A percentile compares a stretch with the other conserved stretches of the same genome.
Conservation (phyloP, 2,888 invertebrate species). For the Boloria euphrosyne region DNA sequence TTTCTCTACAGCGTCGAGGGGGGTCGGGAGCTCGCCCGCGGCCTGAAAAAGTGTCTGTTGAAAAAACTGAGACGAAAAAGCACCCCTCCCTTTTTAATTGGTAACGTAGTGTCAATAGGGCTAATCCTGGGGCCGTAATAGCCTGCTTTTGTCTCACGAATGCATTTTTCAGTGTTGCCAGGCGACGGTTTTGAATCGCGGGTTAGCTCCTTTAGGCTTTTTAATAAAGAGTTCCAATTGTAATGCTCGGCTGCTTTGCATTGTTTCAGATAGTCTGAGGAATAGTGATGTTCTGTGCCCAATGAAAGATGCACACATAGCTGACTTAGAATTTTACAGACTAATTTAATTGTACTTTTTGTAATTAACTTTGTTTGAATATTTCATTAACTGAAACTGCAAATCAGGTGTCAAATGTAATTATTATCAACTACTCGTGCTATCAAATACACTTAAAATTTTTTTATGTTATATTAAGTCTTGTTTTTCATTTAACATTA, state of each 20-base stretch:
- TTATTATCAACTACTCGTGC: too few species aligned
- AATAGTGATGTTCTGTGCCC: conserved; percentile 16
- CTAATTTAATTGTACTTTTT: neutral
- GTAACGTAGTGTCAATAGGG: conserved; percentile 83
- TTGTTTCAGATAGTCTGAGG: conserved; percentile 29
- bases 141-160: conserved; percentile 76
- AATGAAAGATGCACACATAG: conserved; percentile 1
- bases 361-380: conserved; percentile 3
- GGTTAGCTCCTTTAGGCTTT: conserved; percentile 43
- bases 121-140: conserved; percentile 78
- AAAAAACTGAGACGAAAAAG: conserved; percentile 82
- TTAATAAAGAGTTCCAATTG: conserved; percentile 42
- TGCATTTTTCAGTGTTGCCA: conserved; percentile 78
- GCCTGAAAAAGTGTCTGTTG: conserved; percentile 82
- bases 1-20: conserved; percentile 77
- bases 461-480: too few species aligned
- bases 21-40: conserved; percentile 67
- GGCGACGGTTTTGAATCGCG: conserved; percentile 53
- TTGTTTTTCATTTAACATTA: too few species aligned
- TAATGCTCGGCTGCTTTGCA: conserved; percentile 32
- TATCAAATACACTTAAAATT: too few species aligned
- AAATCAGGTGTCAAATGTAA: too few species aligned
- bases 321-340: conserved; percentile 3
- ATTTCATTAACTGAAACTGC: neutral
- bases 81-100: conserved; percentile 82